Base-by-base conservation (phyloP, 2,797 vertebrate species). In the Melanotaenia pygmaea region DNA sequence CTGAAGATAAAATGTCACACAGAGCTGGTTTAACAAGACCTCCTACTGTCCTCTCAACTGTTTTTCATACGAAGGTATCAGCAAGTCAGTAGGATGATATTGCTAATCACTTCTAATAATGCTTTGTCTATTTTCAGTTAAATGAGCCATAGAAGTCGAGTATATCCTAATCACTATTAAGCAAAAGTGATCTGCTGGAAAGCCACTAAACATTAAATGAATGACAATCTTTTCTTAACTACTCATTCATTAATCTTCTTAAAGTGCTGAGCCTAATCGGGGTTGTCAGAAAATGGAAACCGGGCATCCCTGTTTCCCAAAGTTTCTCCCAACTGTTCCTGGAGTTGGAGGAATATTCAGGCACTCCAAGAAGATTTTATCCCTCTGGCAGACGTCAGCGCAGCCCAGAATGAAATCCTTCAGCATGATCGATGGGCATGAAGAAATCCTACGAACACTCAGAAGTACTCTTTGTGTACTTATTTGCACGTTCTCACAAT, bases 1-100 rank as follows among this genome's bases (percentile, higher is more conserved):
- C 67, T 70, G 24, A 10, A 70, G 47, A 80, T 32, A 61, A 71
- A 67, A 65, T 13, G 47, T 45, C 51, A 60, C 34, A 67, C 54
- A 3, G 32, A 28, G 67, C 47, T 54, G 24, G 24, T 72, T 18
- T 37, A 12, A 67, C 54, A 50, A 56, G 50, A 66, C 59, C 63
- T 63, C 77, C 74, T 24, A 5, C 64, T 50, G 71, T 61, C 40
- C 40, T 38, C 5, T 20, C 28, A 10, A 3, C 12, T 22, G 59
- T 6, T 40, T 34, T 18, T 50, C 45, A 58, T 2, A 45, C 20
- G 18, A 32, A 54, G 22, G 20, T 47, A 26, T 54, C 9, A 16
- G 32, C 56, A 40, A 20, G 32, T n/a, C 68, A 30, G 35, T 16
- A 43, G 47, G 38, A 54, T 22, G 18, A 53, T 51, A 32, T 45